A percentile compares a stretch with the other conserved stretches of the same genome.
Evolutionary conservation across 2,888 invertebrate genomes (phyloP).

Genomic region (Antheraea assamensis): DNA sequence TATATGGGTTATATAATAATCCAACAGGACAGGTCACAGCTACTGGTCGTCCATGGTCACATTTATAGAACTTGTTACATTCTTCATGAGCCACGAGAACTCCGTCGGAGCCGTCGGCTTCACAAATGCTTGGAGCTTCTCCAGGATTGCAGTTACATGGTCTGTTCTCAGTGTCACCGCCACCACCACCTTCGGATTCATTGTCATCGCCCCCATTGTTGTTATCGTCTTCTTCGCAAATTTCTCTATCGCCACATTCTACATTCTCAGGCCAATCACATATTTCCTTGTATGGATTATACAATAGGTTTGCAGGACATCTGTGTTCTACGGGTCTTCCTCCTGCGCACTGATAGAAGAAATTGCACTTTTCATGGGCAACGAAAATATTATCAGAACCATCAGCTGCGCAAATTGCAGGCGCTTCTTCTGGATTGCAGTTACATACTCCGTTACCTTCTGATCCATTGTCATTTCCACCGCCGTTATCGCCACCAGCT

Average conservation of each 20-base stretch:
- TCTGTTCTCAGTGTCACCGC: conserved; percentile 20
- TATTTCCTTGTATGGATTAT: conserved; percentile 38
- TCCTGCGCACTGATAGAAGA: conserved; percentile 46
- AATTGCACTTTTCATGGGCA: conserved; percentile 50
- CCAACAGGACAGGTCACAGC: conserved; percentile 23
- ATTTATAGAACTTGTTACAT: conserved; percentile 41
- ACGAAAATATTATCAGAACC: conserved; percentile 43
- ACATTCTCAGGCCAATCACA: conserved; percentile 54
- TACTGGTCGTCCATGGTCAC: conserved; percentile 32
- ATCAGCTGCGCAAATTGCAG: conserved; percentile 41
- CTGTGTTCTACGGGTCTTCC: conserved; percentile 39
- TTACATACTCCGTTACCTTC: conserved; percentile 32
- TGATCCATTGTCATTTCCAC: conserved; percentile 24
- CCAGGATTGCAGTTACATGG: conserved; percentile 33
- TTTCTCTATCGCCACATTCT: conserved; percentile 44
- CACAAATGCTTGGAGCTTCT: conserved; percentile 41
- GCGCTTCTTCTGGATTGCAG: conserved; percentile 45
- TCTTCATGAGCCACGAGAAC: conserved; percentile 24
- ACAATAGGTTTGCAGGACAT: conserved; percentile 40
- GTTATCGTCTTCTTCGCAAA: conserved; percentile 30
- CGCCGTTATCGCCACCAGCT: conserved; percentile 20
- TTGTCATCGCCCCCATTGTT: conserved; percentile 34
- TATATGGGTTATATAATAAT: conserved; percentile 30
- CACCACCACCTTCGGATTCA: conserved; percentile 21
- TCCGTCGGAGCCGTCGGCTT: conserved; percentile 35